Conservation (phyloP, 1,140 invertebrate species). For the Arctopsyche grandis region DNA sequence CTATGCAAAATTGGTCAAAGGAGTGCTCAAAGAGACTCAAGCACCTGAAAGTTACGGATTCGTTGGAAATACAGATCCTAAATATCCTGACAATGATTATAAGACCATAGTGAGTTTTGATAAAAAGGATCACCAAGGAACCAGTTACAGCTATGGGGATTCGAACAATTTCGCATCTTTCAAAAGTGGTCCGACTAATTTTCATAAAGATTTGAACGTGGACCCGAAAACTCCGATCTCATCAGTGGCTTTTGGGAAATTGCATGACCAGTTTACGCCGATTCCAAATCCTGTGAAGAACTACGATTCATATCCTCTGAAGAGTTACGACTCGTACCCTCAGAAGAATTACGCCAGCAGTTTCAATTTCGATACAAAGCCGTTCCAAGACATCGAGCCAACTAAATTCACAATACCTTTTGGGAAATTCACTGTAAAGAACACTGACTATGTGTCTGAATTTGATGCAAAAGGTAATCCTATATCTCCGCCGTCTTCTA, state of each 20-base stretch:
- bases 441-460: constrained; percentile 42
- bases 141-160: constrained; percentile 15
- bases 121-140: constrained; percentile 8
- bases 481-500: neutral
- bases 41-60: neutral
- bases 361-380: constrained; percentile 44
- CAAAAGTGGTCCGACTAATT: neutral
- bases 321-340: neutral
- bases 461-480: constrained; percentile 48
- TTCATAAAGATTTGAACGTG: constrained; percentile 7
- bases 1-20: constrained; percentile 43
- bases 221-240: neutral
- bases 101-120: constrained; percentile 14
- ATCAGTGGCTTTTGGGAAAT: neutral
- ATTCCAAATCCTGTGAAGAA: neutral
- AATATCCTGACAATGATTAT: neutral
- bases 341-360: constrained; percentile 40
- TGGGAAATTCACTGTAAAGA: constrained; percentile 36
- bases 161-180: constrained; percentile 8
- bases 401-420: constrained; percentile 31
- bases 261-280: neutral
- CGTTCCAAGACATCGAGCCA: constrained; percentile 13
- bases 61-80: constrained; percentile 2
- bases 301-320: neutral
- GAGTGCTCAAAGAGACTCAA: neutral